Base-by-base conservation (phyloP, 2,797 vertebrate genomes). In the Peromyscus nudipes region DNA sequence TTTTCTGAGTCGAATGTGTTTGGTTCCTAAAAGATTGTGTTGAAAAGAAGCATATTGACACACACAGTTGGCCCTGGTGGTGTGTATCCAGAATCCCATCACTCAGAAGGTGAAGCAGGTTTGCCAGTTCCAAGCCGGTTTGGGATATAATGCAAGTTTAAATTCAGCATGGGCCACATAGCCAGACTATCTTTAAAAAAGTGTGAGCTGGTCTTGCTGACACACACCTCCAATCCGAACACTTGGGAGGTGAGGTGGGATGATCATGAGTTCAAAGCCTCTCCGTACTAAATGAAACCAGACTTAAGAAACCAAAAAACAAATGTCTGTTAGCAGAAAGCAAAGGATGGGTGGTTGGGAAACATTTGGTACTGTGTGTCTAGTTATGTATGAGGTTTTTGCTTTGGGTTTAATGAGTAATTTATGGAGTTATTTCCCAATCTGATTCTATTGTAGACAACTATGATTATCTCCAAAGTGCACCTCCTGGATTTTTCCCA, bases 401-500 rank as follows among this genome's bases (percentile, higher is more conserved):
- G 46, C 11, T 80, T 92, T 88, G 21, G 75, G 86, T 84, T 87
- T 95, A 94, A 96, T 92, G 71, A 93, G 40, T 49, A 92, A 80
- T 96, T 98, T 92, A 92, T 95, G 40, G 34, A 97, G 91, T 55
- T 83, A 12, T 97, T 97, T 96, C 96, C 90, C 82, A 52, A 55
- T 98, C 84, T 98, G 95, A 89, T 97, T 98, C 98, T 96, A 91
- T 98, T 98, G 87, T 98, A 99, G 99, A 99, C 34, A 97, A 97
- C 49, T 99, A 97, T 98, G 98, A 98, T 89, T 99, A 99, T 98
- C 98, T 99, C 65, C 99, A 98, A 29, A 98, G 99, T 95, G 99
- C 99, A 0, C 99, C 99, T 67, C 98, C 99, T 80, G 99, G 99
- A 96, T 99, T 99, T 97, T 99, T 99, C 98, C 99, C 99, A 98